Percentiles rank a stretch among this genome's conserved stretches.
Conservation (phyloP, 2,888 invertebrate genomes). For the Psylliodes chrysocephalus region DNA sequence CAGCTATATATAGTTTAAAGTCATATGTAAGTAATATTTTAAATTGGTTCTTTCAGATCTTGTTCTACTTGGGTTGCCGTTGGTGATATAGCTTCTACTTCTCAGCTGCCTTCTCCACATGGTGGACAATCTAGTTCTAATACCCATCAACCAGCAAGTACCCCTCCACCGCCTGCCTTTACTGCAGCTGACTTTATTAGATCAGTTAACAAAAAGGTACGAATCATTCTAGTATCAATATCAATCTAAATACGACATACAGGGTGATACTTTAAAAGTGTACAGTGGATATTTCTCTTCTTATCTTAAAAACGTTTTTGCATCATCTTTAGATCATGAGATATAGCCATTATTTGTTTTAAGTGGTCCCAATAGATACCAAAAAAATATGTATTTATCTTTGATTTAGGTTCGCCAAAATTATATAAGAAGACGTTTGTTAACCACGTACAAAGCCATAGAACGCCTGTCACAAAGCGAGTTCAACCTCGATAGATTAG, state of each 20-base stretch:
- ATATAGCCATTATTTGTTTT: too few species aligned
- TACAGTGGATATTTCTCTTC: too few species aligned
- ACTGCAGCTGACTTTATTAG: constrained; percentile 75
- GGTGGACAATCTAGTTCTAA: constrained; percentile 65
- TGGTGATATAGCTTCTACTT: constrained; percentile 78
- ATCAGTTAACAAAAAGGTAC: constrained; percentile 83
- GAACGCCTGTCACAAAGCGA: constrained; percentile 87
- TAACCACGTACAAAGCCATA: constrained; percentile 83
- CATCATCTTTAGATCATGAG: too few species aligned
- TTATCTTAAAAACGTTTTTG: too few species aligned
- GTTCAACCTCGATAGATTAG: constrained; percentile 80
- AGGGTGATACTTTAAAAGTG: too few species aligned
- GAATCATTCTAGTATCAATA: too few species aligned
- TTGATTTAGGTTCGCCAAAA: constrained; percentile 76
- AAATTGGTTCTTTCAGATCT: constrained; percentile 66
- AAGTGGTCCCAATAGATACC: too few species aligned
- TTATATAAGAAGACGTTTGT: constrained; percentile 79
- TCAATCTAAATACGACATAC: too few species aligned
- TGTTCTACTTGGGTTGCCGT: constrained; percentile 91
- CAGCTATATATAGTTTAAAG: too few species aligned
- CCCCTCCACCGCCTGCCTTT: constrained; percentile 68
- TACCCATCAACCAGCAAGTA: constrained; percentile 53
- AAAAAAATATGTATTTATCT: too few species aligned
- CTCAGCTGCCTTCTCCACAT: constrained; percentile 86
- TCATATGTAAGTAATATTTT: too few species aligned